Base-by-base conservation (phyloP, 2,113 vertebrate genomes). In the Vicugna pacos region DNA sequence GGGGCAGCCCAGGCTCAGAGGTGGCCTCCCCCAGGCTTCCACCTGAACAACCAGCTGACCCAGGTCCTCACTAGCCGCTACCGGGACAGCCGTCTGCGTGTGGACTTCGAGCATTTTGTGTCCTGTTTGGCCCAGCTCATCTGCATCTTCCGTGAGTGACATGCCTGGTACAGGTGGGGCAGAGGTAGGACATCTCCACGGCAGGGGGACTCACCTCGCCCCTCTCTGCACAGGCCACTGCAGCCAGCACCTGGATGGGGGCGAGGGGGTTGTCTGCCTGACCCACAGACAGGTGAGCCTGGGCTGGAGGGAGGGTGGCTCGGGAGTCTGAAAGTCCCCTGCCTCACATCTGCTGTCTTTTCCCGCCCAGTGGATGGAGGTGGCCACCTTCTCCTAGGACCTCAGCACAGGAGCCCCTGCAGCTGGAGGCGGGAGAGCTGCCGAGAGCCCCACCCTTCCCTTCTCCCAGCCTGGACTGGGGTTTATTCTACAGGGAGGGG, bases 11-110 rank as follows among this genome's bases (percentile, higher is more conserved):
- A 2, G 58, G 77, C 69, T 89, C 73, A 85, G 28, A n/a, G 26
- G 24, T 0, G 2, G 10, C 46, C 70, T 42, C 70, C 70, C 12
- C 50, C 11, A 97, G 97, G 97, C 62, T 98, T 98, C 94, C 98
- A 97, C 52, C 96, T 98, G 7, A 97, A 98, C 97, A 98, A 98
- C 90, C 97, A 98, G 76, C 95, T 97, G 96, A 98, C 97, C 48
- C 97, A 98, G 93, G 69, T 95, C 56, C 94, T 98, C 48, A 98
- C 97, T 0, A 97, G 97, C 76, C 95, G 94, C 46, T 98, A 98
- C 90, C 85, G 97, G 16, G 97, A 98, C 69, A 97, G 97, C 91
- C 73, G 94, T 5, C 95, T 97, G 46, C 96, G 58, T 0, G 96
- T 98, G 69, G 97, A 98, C 91, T 95, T 98, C 0, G 97, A 98